Evolutionary conservation across 2,113 vertebrate genomes (phyloP).

Genomic region (Cavia aperea): DNA sequence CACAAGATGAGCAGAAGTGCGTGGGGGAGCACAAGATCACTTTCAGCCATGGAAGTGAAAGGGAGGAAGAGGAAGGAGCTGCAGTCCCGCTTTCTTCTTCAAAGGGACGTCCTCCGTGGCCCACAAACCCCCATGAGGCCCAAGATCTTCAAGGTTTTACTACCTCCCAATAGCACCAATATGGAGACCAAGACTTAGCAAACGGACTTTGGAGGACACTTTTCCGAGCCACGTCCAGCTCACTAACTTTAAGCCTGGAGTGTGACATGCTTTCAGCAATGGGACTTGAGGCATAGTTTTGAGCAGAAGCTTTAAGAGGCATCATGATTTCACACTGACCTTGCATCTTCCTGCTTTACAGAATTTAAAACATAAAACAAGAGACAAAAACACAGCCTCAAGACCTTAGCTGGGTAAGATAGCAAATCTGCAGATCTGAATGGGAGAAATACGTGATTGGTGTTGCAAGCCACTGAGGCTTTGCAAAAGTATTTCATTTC

Average conservation of each 20-base stretch:
- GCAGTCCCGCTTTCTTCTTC: neutral
- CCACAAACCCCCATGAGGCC: rapidly evolving
- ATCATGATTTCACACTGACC: neutral
- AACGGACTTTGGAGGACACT: neutral
- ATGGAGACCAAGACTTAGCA: neutral
- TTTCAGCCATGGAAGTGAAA: neutral
- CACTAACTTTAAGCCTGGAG: neutral
- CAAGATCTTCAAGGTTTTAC: neutral
- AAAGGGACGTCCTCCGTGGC: too few relatives aligned
- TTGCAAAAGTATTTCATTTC: neutral
- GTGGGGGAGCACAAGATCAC: too few relatives aligned
- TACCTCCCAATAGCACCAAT: neutral
- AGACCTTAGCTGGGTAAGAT: neutral
- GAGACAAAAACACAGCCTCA: neutral
- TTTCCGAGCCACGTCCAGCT: neutral
- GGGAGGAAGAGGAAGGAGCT: neutral
- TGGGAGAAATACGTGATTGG: neutral
- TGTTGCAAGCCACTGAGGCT: neutral
- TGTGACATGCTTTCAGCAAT: neutral
- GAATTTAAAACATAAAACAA: neutral
- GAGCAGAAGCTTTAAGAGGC: neutral
- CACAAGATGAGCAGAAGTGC: neutral
- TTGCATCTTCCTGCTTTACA: neutral
- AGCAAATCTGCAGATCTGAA: neutral
- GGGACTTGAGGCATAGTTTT: neutral